phyloP scores from a whole-genome alignment of 1,140 invertebrate species.

The Bombus huntii region DNA sequence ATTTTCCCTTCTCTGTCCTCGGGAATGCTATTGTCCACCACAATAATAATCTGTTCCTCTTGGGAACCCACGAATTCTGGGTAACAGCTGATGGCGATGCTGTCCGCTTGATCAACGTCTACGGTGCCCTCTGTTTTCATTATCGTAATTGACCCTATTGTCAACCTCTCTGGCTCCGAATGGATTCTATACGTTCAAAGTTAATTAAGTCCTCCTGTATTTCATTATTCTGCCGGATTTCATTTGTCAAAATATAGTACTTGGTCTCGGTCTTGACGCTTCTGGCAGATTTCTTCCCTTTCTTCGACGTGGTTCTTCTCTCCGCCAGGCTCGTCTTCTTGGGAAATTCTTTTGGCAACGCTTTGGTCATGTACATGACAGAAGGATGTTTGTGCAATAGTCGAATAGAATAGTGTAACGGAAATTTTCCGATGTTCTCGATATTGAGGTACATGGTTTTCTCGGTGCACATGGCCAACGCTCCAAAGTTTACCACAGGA shows the following conservation, averaged over 20 bases:
- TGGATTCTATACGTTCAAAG: not conserved
- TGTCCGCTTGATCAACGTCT: constrained; percentile 47
- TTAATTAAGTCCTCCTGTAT: too few species aligned
- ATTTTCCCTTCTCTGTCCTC: constrained; percentile 52
- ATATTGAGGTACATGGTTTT: constrained; percentile 70
- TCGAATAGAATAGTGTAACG: constrained; percentile 64
- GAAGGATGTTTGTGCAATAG: constrained; percentile 12
- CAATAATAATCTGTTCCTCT: constrained; percentile 61
- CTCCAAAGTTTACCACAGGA: constrained; percentile 69
- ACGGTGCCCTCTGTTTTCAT: constrained; percentile 58
- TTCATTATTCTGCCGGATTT: too few species aligned
- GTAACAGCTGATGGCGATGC: constrained; percentile 58
- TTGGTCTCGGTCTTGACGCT: not conserved
- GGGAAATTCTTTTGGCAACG: not conserved
- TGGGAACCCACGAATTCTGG: constrained; percentile 57
- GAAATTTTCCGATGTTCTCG: constrained; percentile 71
- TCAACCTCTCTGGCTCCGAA: constrained; percentile 5
- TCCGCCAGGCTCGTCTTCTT: not conserved
- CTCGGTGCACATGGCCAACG: constrained; percentile 54
- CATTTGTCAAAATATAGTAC: not conserved
- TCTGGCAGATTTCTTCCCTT: constrained; percentile 42
- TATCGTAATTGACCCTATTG: constrained; percentile 65
- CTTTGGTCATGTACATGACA: not conserved
- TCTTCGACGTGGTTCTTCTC: not conserved
- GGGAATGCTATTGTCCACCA: constrained; percentile 48